Evolutionary conservation across 2,113 vertebrate species (phyloP).

Genomic region (Suncus etruscus): DNA sequence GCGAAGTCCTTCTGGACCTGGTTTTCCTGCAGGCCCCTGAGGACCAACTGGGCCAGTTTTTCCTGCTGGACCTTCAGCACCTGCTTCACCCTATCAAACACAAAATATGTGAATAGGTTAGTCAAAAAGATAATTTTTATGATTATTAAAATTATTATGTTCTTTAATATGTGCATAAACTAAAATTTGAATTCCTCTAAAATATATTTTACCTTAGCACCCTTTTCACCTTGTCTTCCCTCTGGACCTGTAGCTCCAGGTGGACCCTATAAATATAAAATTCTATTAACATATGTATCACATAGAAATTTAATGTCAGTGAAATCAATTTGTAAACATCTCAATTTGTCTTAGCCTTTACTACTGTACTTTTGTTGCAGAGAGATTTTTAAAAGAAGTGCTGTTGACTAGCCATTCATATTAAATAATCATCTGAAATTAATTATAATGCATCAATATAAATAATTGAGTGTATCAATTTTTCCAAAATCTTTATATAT

Average conservation of each 20-base stretch:
- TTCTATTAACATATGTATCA: background rate
- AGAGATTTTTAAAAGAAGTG: background rate
- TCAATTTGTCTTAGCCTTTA: too few relatives aligned
- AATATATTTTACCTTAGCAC: constrained; percentile 93
- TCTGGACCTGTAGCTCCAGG: constrained; percentile 94
- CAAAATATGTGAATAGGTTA: background rate
- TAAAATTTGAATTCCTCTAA: background rate
- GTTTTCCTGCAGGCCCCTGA: constrained; percentile 96
- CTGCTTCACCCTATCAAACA: constrained; percentile 93
- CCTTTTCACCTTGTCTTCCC: constrained; percentile 98
- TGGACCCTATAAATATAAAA: constrained; percentile 90
- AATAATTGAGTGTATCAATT: background rate
- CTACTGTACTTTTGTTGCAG: background rate
- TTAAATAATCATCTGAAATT: background rate
- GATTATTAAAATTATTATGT: background rate
- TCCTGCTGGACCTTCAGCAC: constrained; percentile 95
- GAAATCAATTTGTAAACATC: too few relatives aligned
- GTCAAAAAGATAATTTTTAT: background rate
- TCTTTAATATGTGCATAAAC: background rate
- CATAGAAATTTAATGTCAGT: background rate
- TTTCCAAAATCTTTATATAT: background rate
- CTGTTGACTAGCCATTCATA: background rate
- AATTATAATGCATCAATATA: background rate
- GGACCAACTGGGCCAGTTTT: constrained; percentile 98
- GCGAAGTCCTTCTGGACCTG: constrained; percentile 96